Evolutionary conservation across 1,140 invertebrate species (phyloP), one percentile per base, ranked within the genome.

Genomic region (Adelges cooleyi): DNA sequence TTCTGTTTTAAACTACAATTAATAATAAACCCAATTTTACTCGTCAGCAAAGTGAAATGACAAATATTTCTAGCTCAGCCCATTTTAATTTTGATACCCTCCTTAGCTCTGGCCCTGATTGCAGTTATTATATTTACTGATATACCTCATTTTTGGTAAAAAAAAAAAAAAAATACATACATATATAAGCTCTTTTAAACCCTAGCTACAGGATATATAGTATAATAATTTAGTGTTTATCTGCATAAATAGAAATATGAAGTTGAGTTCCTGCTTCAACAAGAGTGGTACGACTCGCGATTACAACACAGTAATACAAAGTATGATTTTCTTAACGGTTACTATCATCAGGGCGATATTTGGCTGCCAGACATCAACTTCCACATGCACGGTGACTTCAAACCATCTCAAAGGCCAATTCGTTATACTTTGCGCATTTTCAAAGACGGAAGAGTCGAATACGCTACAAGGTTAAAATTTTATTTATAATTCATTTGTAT

Each of bases 291-390:
- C 74, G 91, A 94, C 75, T 87, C 87, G n/a, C 80, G 91, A 50
- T 77, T 93, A 65, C 81, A 83, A 69, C 92, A 91, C 71, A 90
- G 91, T 75, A 84, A 85, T 73, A 87, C 85, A 69, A 82, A 84
- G 73, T 90, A 88, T 77, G 83, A 86, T 71, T 92, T 85, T 75
- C 78, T 94, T 67, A 93, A 93, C 76, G 90, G 88, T 59, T 89
- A 93, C 67, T 89, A 92, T 74, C 89, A 92, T 75, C 85, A 90
- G 76, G 82, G 88, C 71, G 82, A 89, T 71, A 86, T 94, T 72
- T 94, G 90, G 90, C 81, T 92, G 70, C 90, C 91, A 49, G 90
- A 94, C 76, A 92, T 90, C 22, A 93, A 93, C 76, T 93, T 93
- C 79, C 92, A 93, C 73, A 93, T 93, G 86, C 90, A 93, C 76